Percentiles rank a stretch among this genome's conserved stretches.
phyloP scores from a whole-genome alignment of 2,113 vertebrate genomes.

The Perccottus glenii region DNA sequence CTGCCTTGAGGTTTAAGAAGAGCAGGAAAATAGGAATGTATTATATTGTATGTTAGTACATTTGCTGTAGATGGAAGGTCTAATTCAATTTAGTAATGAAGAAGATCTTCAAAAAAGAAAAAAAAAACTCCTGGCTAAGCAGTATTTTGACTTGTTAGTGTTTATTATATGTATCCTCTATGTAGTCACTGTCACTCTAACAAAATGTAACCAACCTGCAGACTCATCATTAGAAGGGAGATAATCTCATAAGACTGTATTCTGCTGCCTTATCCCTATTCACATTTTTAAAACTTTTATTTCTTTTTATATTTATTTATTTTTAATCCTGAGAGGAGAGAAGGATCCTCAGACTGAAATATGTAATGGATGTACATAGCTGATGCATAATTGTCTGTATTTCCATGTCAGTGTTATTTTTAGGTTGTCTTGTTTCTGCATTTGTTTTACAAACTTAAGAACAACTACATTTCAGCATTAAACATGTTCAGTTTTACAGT shows the following conservation, averaged over 20 bases:
- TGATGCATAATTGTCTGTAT: conserved; percentile 61
- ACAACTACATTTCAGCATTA: conserved; percentile 18
- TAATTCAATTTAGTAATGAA: conserved; percentile 73
- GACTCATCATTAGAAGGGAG: conserved; percentile 68
- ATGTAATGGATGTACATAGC: conserved; percentile 68
- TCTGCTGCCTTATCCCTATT: conserved; percentile 78
- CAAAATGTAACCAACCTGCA: conserved; percentile 72
- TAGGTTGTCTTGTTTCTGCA: conserved; percentile 36
- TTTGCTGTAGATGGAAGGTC: conserved; percentile 74
- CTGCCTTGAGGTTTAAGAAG: conserved; percentile 54
- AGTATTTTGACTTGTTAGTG: conserved; percentile 79
- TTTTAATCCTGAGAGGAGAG: conserved; percentile 38
- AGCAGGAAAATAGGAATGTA: conserved; percentile 78
- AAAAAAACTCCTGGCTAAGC: conserved; percentile 60
- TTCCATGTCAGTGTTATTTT: conserved; percentile 65
- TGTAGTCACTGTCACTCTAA: conserved; percentile 77
- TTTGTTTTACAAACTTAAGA: conserved; percentile 13
- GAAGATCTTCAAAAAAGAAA: conserved; percentile 57
- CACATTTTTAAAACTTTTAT: conserved; percentile 10
- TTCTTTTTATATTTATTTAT: conserved; percentile 40
- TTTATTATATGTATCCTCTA: conserved; percentile 77
- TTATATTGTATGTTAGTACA: conserved; percentile 81
- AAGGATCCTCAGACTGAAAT: conserved; percentile 23
- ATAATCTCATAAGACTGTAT: conserved; percentile 68
- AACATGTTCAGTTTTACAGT: conserved; percentile 24